Conservation (phyloP, 2,113 vertebrate genomes). For the Fulica atra region DNA sequence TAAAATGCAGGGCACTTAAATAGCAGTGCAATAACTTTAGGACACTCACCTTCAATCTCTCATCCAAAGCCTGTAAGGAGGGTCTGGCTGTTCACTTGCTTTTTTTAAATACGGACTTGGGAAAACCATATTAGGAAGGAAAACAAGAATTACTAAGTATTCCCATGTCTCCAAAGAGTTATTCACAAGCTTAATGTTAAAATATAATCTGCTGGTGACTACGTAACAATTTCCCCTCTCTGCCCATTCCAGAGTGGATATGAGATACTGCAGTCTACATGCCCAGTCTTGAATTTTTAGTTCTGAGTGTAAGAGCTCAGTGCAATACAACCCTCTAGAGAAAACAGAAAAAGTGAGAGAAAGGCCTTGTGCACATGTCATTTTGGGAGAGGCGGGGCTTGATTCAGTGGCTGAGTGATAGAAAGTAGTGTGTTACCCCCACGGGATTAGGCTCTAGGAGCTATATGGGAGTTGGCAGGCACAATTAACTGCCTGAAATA, state of each 20-base stretch:
- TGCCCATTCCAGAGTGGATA: neutral
- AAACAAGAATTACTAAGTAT: neutral
- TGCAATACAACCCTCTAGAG: neutral
- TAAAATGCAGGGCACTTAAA: neutral
- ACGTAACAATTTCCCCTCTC: conserved; percentile 34
- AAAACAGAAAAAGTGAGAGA: neutral
- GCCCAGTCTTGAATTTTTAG: conserved; percentile 11
- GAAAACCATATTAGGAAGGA: neutral
- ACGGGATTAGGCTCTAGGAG: neutral
- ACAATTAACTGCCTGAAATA: conserved; percentile 23
- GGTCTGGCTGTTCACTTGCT: neutral
- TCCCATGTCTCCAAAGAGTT: conserved; percentile 1
- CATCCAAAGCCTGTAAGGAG: neutral
- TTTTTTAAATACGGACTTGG: neutral
- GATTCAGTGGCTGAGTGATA: neutral
- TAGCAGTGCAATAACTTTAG: neutral
- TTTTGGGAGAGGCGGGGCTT: neutral
- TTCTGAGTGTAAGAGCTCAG: conserved; percentile 7
- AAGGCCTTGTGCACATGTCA: neutral
- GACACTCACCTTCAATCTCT: neutral
- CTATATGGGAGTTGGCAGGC: conserved; percentile 3
- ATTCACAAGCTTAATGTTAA: neutral
- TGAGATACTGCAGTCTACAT: neutral
- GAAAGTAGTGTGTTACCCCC: neutral
- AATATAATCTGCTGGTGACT: conserved; percentile 24